phyloP scores from a whole-genome alignment of 2,113 vertebrate genomes.

The Myotis davidii region DNA sequence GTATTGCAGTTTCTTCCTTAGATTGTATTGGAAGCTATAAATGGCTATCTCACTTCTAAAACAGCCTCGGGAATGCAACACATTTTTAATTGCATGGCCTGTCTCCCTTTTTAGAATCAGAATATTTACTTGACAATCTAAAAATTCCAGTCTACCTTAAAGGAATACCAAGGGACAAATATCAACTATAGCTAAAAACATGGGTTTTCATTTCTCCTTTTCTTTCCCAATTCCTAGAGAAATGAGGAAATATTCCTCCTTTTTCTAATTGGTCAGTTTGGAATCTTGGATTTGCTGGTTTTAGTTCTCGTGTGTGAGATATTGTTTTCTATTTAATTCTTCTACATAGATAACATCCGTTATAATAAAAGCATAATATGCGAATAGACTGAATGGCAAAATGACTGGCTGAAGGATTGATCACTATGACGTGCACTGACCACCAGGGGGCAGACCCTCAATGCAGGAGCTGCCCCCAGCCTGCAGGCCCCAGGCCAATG shows the following conservation, averaged over 20 bases:
- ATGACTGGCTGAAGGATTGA: no score
- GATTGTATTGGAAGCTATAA: constrained; percentile 61
- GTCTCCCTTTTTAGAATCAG: constrained; percentile 25
- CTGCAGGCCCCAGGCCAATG: no score
- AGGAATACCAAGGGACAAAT: background rate
- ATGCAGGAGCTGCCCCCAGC: no score
- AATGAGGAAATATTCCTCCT: background rate
- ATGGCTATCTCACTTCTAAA: constrained; percentile 58
- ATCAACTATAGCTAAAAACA: background rate
- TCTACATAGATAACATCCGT: background rate
- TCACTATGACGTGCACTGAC: no score
- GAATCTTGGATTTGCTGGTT: background rate
- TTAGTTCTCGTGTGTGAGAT: background rate
- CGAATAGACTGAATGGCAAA: no score
- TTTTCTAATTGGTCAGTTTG: background rate
- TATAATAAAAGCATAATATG: no score
- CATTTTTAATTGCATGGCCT: constrained; percentile 53
- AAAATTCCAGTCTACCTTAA: background rate
- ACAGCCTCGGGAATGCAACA: background rate
- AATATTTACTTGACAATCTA: background rate
- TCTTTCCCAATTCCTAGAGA: background rate
- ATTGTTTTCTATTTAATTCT: background rate
- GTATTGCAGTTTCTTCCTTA: background rate
- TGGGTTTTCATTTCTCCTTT: background rate
- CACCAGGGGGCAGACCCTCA: no score